These are phyloP conservation scores for Bolborhynchus lineola DNA, from an alignment of 2,113 vertebrate species.

Conservation along the genomic window DNA sequence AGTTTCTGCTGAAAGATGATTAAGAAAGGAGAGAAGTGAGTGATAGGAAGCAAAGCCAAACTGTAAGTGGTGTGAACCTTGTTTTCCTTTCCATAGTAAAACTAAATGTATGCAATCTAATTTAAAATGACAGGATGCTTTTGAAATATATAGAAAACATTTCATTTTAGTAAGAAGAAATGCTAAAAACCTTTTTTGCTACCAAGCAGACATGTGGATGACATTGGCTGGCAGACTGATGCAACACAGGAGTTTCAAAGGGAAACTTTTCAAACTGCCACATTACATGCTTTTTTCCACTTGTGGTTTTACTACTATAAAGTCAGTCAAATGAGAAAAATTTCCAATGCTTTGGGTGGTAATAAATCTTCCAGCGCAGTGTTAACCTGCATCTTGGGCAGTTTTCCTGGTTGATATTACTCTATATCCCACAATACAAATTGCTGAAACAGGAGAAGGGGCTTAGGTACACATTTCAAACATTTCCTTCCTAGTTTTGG, in stretches of 20 bases:
- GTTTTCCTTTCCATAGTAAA: not conserved
- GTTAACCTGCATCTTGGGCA: not conserved
- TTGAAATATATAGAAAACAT: not conserved
- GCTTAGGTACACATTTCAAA: not conserved
- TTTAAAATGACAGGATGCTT: not conserved
- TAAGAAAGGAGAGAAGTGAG: not conserved
- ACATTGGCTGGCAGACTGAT: not conserved
- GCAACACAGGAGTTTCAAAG: not conserved
- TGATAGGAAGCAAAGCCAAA: not conserved
- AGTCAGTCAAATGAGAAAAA: not conserved
- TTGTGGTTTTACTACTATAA: not conserved
- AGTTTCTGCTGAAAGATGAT: not conserved
- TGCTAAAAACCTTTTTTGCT: not conserved
- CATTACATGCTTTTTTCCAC: not conserved
- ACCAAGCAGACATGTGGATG: not conserved
- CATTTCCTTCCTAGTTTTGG: conserved; percentile 23
- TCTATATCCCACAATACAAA: not conserved
- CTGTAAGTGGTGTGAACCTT: not conserved
- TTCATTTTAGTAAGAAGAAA: not conserved
- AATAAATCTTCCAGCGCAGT: not conserved
- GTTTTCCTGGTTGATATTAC: not conserved
- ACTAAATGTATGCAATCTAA: not conserved
- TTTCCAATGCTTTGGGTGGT: not conserved
- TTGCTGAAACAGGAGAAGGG: not conserved
- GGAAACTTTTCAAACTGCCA: not conserved